Evolutionary conservation across 2,797 vertebrate species (phyloP).

Genomic region (Arnoldichthys spilopterus): DNA sequence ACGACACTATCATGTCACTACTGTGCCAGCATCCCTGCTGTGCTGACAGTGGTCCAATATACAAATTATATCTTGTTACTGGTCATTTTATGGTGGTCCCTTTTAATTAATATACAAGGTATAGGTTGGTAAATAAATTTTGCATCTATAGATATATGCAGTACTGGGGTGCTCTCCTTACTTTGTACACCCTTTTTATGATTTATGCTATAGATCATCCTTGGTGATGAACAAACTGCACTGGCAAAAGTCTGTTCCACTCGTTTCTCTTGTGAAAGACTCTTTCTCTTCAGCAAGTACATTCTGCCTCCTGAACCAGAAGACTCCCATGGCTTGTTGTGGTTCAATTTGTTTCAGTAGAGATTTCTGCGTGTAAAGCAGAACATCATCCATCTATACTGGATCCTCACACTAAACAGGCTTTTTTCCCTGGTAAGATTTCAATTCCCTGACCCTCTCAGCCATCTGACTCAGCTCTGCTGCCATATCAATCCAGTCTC

Average conservation of each 20-base stretch:
- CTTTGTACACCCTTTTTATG: background rate
- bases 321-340: slow-evolving; percentile 17
- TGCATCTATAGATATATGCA: too few relatives aligned
- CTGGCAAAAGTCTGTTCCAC: background rate
- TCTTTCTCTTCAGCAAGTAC: slow-evolving; percentile 36
- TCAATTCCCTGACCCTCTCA: slow-evolving; percentile 25
- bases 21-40: too few relatives aligned
- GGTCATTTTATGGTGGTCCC: too few relatives aligned
- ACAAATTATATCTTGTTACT: too few relatives aligned
- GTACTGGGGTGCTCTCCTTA: too few relatives aligned
- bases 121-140: too few relatives aligned
- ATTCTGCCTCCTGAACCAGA: slow-evolving; percentile 7
- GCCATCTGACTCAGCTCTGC: slow-evolving; percentile 18
- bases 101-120: too few relatives aligned
- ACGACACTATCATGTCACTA: too few relatives aligned
- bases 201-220: background rate
- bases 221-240: background rate
- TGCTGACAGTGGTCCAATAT: too few relatives aligned
- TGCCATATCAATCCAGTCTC: slow-evolving; percentile 25
- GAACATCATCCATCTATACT: slow-evolving; percentile 23
- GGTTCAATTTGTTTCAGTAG: slow-evolving; percentile 23
- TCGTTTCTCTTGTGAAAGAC: slow-evolving; percentile 24
- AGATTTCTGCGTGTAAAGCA: slow-evolving; percentile 30
- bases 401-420: background rate
- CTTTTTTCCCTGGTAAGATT: slow-evolving; percentile 14